phyloP scores from a whole-genome alignment of 1,140 invertebrate species.

The Neodiprion virginianus region DNA sequence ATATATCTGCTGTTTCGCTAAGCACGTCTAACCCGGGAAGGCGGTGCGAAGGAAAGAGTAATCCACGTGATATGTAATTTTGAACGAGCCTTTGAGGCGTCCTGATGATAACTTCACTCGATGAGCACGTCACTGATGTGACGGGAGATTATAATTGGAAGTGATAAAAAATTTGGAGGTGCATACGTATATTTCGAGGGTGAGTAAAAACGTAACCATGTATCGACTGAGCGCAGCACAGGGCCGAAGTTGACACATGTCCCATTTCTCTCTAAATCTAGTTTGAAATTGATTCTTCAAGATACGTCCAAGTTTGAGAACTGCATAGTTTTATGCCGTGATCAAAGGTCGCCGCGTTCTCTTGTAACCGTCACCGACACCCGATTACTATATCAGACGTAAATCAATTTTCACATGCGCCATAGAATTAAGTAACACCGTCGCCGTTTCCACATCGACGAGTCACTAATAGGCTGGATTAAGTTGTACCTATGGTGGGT shows the following conservation, averaged over 20 bases:
- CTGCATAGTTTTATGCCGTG: neutral
- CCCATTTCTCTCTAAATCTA: neutral
- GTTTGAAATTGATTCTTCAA: slow-evolving; percentile 3
- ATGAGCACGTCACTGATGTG: too few species aligned
- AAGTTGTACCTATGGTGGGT: neutral
- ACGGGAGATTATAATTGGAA: too few species aligned
- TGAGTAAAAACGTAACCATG: neutral
- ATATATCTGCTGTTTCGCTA: too few species aligned
- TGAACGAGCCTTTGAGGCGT: too few species aligned
- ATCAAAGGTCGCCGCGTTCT: neutral
- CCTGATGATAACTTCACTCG: too few species aligned
- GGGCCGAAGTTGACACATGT: neutral
- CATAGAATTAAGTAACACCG: neutral
- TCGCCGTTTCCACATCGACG: neutral
- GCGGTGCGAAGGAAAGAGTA: too few species aligned
- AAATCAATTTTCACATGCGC: neutral
- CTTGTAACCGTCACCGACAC: neutral
- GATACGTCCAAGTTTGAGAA: neutral
- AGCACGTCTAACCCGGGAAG: too few species aligned
- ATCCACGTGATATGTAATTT: too few species aligned
- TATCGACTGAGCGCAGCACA: neutral
- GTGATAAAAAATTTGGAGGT: neutral
- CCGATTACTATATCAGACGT: neutral
- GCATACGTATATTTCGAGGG: neutral
- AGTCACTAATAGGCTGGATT: slow-evolving; percentile 5